A percentile compares a stretch with the other conserved stretches of the same genome.
phyloP scores from a whole-genome alignment of 2,113 vertebrate species.

The Ictalurus furcatus region DNA sequence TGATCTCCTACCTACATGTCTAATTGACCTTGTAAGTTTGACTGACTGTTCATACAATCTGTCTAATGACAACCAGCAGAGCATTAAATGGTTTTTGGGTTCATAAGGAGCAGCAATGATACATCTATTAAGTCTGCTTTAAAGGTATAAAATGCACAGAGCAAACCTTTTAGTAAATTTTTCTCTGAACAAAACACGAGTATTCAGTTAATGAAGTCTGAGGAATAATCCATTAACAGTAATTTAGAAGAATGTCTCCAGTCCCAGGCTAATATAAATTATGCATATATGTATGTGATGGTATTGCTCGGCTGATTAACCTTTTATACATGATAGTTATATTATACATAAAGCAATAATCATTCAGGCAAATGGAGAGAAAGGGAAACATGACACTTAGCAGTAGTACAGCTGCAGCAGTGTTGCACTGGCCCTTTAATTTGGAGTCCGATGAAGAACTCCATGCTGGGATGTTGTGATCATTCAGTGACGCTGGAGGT shows the following conservation, averaged over 20 bases:
- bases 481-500: slow-evolving; percentile 28
- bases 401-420: background rate
- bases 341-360: background rate
- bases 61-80: slow-evolving; percentile 17
- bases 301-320: background rate
- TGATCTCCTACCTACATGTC: slow-evolving; percentile 34
- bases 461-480: slow-evolving; percentile 32
- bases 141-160: background rate
- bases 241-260: slow-evolving; percentile 11
- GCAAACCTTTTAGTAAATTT: background rate
- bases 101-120: background rate
- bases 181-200: background rate
- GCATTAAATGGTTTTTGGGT: slow-evolving; percentile 32
- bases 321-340: slow-evolving; percentile 1
- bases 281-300: background rate
- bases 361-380: slow-evolving; percentile 16
- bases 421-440: slow-evolving; percentile 15
- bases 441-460: slow-evolving; percentile 14
- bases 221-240: background rate
- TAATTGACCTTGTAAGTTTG: slow-evolving; percentile 20
- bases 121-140: slow-evolving; percentile 29
- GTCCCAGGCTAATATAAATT: background rate
- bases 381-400: slow-evolving; percentile 12
- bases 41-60: slow-evolving; percentile 13
- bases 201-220: background rate